Percentiles rank a stretch among this genome's conserved stretches.
phyloP scores from a whole-genome alignment of 2,888 invertebrate genomes.

The Melinaea menophilus region DNA sequence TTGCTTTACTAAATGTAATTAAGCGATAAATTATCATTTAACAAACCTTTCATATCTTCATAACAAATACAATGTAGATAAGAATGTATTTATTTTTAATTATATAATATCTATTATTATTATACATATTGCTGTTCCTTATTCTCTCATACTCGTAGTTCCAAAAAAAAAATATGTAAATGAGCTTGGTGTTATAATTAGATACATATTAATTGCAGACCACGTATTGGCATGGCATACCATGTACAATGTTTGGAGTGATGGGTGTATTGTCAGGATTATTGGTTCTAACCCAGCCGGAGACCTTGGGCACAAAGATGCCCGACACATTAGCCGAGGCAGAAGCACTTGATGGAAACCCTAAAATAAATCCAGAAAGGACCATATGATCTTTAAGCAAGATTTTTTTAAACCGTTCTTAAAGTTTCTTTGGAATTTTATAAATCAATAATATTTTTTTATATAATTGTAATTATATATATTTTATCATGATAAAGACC shows the following conservation, averaged over 20 bases:
- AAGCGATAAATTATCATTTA: no score
- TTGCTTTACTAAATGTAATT: no score
- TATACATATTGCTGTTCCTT: not conserved
- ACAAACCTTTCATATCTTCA: no score
- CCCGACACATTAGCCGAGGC: slow-evolving; percentile 80
- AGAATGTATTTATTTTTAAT: not conserved
- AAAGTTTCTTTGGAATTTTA: no score
- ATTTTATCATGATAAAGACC: no score
- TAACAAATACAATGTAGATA: no score
- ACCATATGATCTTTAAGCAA: not conserved
- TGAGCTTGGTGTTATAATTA: not conserved
- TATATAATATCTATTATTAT: not conserved
- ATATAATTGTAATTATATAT: no score
- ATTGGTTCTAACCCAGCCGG: slow-evolving; percentile 79
- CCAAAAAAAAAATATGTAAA: no score
- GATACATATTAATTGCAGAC: slow-evolving; percentile 38
- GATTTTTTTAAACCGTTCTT: not conserved
- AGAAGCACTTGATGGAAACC: slow-evolving; percentile 50
- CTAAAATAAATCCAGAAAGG: not conserved
- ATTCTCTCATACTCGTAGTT: no score
- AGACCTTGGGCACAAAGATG: slow-evolving; percentile 76
- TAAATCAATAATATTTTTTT: no score
- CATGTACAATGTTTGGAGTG: slow-evolving; percentile 75
- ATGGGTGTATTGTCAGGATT: slow-evolving; percentile 68
- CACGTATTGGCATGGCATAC: slow-evolving; percentile 62